Percentiles rank a stretch among this genome's conserved stretches.
Conservation (phyloP, 2,113 vertebrate genomes). For the Talpa occidentalis region DNA sequence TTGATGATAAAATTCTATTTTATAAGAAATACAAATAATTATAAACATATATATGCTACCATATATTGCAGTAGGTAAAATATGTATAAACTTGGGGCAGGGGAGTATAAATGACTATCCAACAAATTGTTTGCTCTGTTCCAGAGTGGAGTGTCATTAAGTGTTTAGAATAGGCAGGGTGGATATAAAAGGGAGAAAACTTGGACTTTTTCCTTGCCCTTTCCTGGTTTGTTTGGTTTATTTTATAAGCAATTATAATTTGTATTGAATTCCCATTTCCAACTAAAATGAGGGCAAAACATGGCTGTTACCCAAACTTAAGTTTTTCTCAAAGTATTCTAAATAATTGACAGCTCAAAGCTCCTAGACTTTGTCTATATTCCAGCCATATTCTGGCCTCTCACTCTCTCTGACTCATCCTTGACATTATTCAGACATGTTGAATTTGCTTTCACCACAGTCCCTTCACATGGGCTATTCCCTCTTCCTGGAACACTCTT, state of each 20-base stretch:
- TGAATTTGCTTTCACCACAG: background rate
- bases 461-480: background rate
- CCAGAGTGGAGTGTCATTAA: background rate
- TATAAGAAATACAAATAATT: conserved; percentile 10
- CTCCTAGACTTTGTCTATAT: background rate
- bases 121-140: background rate
- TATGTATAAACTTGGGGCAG: background rate
- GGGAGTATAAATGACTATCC: background rate
- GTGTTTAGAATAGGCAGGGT: background rate
- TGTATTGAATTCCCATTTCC: background rate
- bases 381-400: background rate
- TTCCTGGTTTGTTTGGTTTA: background rate
- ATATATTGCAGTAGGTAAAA: background rate
- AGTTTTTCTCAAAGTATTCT: background rate
- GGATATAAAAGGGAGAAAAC: background rate
- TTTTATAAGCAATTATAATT: conserved; percentile 7
- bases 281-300: background rate
- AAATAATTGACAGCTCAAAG: background rate
- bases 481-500: background rate
- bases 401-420: background rate
- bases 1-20: background rate
- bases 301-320: background rate
- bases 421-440: background rate
- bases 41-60: background rate
- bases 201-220: background rate